A percentile compares a stretch with the other conserved stretches of the same genome.
Evolutionary conservation across 2,113 vertebrate genomes (phyloP).

Genomic region (Cygnus atratus): DNA sequence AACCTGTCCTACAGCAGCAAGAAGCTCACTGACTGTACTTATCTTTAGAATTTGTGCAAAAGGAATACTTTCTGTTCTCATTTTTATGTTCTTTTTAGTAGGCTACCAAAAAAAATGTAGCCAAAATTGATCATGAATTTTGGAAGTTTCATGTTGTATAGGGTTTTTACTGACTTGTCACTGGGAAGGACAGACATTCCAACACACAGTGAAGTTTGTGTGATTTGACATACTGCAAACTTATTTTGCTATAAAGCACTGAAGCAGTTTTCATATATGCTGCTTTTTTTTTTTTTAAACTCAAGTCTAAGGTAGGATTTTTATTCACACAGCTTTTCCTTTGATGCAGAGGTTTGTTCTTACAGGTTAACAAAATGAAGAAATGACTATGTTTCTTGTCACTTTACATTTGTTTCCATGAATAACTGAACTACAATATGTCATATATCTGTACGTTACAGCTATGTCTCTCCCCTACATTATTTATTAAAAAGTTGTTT

Average conservation of each 20-base stretch:
- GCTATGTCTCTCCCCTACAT: background rate
- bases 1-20: background rate
- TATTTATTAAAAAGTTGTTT: background rate
- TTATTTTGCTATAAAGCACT: background rate
- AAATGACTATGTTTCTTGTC: background rate
- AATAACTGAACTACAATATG: background rate
- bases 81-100: background rate
- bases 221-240: background rate
- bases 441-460: background rate
- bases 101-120: background rate
- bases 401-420: background rate
- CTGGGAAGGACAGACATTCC: background rate
- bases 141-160: background rate
- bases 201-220: background rate
- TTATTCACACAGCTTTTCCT: background rate
- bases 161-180: background rate
- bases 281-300: background rate
- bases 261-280: background rate
- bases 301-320: background rate
- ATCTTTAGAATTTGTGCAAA: background rate
- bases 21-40: background rate
- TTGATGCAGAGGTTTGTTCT: background rate
- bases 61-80: background rate
- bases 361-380: background rate
- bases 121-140: background rate